Base-by-base conservation (phyloP, 2,113 vertebrate species). In the Apistogramma diplotaenia region DNA sequence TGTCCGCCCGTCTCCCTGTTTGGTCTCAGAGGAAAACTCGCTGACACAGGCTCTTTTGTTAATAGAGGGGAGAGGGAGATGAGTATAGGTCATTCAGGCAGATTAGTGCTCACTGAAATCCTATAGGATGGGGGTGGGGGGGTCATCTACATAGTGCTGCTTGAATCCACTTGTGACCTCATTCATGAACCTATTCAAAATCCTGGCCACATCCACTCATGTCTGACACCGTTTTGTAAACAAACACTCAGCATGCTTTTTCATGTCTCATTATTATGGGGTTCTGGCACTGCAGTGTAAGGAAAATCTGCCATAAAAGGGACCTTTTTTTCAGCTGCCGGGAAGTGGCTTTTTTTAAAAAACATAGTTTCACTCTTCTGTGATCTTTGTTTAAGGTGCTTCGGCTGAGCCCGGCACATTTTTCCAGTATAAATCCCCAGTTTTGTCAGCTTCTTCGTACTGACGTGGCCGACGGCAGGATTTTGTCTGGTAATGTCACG, bases 21-120 rank as follows among this genome's bases (percentile, higher is more conserved):
- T 29, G 83, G 81, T 82, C 78, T 74, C 85, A 16, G 56, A 85
- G 77, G 60, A 67, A 76, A 84, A 90, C 74, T 67, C 8, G 84
- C 88, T 93, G 93, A 93, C 89, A 89, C 90, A 86, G 70, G 55
- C 85, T 86, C 89, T 90, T 35, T 92, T 94, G 90, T 93, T 85
- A 87, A 88, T 55, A 11, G 27, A 16, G 43, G 67, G 29, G 65
- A 25, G 53, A 19, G 58, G 4, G 43, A 49, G 90, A 79, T 81
- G 79, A 86, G 86, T 76, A 80, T 73, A 49, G 89, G 90, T 94
- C 91, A 89, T 57, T 78, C 65, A 70, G 80, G 67, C 90, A 86
- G 90, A 93, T 93, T 93, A 92, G 90, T 81, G 71, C 83, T 92
- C 76, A 90, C 88, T 92, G 93, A 91, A 93, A 91, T 93, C 89